Percentiles rank a stretch among this genome's conserved stretches.
These are phyloP conservation scores for Poliocrania exsul DNA, from an alignment of 2,797 vertebrate species.

Conservation along the genomic window DNA sequence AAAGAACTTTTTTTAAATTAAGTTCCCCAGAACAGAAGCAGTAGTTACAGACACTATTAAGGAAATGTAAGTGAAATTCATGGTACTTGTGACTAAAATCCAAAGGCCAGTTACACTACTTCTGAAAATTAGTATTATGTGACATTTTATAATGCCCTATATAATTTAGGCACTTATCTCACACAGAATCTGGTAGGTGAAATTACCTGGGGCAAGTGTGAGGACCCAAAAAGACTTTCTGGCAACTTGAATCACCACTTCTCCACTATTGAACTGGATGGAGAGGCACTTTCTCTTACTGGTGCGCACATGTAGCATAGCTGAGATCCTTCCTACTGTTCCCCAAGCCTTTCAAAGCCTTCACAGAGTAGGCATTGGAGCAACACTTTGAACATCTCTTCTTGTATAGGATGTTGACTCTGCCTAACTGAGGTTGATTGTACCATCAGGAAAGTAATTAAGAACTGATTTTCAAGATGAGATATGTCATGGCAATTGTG, in stretches of 20 bases:
- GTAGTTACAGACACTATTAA: neutral
- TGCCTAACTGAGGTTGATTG: neutral
- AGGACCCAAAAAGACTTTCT: neutral
- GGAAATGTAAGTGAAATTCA: neutral
- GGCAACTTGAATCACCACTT: neutral
- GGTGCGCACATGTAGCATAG: neutral
- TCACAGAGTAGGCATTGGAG: neutral
- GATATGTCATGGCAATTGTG: neutral
- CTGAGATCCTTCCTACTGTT: neutral
- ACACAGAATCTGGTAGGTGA: fast-evolving
- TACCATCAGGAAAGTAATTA: neutral
- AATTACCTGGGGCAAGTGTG: neutral
- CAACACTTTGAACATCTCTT: neutral
- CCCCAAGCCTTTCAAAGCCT: neutral
- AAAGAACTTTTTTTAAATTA: neutral
- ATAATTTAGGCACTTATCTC: neutral
- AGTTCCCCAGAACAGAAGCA: neutral
- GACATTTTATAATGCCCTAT: neutral
- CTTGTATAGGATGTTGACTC: fast-evolving
- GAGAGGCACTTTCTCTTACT: neutral
- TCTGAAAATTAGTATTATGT: neutral
- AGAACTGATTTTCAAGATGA: neutral
- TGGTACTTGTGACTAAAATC: neutral
- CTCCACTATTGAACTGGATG: neutral
- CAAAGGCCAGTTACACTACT: neutral